Evolutionary conservation across 2,888 invertebrate species (phyloP).

Genomic region (Platycheirus rosarum): DNA sequence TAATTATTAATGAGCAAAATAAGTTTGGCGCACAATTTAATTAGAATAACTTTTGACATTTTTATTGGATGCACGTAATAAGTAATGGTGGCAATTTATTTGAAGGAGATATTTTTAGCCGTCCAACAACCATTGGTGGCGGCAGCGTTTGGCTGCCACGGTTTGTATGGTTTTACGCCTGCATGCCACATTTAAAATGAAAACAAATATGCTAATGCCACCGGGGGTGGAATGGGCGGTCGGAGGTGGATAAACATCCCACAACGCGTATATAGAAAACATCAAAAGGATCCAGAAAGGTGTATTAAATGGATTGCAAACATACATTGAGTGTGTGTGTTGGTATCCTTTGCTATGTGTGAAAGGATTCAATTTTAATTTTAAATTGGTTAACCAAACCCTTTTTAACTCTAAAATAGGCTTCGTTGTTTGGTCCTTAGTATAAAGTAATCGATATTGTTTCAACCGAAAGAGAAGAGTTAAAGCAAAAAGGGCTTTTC

Average conservation of each 20-base stretch:
- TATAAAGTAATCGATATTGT: slow-evolving; percentile 59
- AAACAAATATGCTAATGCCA: slow-evolving; percentile 21
- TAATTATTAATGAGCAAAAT: slow-evolving; percentile 60
- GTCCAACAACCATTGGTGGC: slow-evolving; percentile 19
- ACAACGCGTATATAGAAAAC: neutral
- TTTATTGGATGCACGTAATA: slow-evolving; percentile 71
- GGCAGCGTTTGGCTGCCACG: neutral
- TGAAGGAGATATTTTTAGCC: slow-evolving; percentile 48
- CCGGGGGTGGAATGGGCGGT: neutral
- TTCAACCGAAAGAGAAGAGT: neutral
- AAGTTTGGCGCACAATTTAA: slow-evolving; percentile 67
- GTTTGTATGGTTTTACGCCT: slow-evolving; percentile 51
- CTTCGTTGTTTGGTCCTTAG: slow-evolving; percentile 9
- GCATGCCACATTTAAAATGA: slow-evolving; percentile 59
- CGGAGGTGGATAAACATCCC: slow-evolving; percentile 30
- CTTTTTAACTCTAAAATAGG: slow-evolving; percentile 43
- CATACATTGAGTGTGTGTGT: slow-evolving; percentile 16
- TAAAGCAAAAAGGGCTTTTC: slow-evolving; percentile 29
- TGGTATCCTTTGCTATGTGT: slow-evolving; percentile 17
- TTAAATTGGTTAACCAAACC: slow-evolving; percentile 62
- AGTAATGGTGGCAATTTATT: slow-evolving; percentile 64
- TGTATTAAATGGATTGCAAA: slow-evolving; percentile 26
- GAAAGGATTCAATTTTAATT: slow-evolving; percentile 57
- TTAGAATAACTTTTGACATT: slow-evolving; percentile 70
- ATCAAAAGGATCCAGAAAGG: slow-evolving; percentile 12